Conservation (phyloP, 2,888 invertebrate genomes). For the Himalopsyche anomala region DNA sequence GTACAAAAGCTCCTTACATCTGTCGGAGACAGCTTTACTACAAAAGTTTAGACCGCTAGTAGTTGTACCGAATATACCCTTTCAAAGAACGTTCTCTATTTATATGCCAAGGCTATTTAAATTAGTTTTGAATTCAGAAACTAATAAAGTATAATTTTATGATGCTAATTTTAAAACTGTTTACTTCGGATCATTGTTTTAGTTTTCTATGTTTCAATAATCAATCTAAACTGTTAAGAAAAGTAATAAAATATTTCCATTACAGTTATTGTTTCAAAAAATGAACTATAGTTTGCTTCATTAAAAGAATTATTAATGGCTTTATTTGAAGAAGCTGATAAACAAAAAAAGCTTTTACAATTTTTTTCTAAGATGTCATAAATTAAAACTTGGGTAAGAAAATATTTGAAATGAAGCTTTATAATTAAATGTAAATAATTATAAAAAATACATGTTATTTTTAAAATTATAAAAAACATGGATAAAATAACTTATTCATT, state of each 20-base stretch:
- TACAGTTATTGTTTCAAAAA: background rate
- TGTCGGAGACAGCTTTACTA: conserved; percentile 44
- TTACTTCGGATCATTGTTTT: background rate
- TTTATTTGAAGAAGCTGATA: no score
- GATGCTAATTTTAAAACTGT: background rate
- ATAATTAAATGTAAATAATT: no score
- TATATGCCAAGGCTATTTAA: background rate
- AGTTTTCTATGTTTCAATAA: background rate
- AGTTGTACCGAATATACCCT: background rate
- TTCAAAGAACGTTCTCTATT: background rate
- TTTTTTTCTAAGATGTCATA: no score
- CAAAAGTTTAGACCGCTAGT: conserved; percentile 41
- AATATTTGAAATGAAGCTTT: no score
- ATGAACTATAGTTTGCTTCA: no score
- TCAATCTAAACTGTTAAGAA: background rate
- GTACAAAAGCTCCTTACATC: conserved; percentile 2
- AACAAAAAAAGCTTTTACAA: no score
- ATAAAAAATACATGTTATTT: no score
- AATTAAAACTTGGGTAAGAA: no score
- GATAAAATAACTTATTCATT: no score
- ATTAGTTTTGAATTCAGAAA: background rate
- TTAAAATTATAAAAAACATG: no score
- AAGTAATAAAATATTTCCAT: background rate
- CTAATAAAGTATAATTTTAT: background rate
- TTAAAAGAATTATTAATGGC: no score